phyloP scores from a whole-genome alignment of 1,140 invertebrate species.

The Drosophila ficusphila region DNA sequence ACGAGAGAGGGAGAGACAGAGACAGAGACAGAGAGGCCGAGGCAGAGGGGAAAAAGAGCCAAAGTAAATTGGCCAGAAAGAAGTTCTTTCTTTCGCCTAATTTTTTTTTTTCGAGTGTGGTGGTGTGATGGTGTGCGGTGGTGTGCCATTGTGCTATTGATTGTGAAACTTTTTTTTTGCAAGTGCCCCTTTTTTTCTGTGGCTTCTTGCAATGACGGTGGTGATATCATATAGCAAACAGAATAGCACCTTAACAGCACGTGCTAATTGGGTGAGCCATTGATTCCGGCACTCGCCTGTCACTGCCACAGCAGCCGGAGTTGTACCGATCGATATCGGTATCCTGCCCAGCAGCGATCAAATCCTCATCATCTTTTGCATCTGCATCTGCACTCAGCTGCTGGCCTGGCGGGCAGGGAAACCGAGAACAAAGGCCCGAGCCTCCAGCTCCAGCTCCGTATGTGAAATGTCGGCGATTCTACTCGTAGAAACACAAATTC shows the following conservation, averaged over 20 bases:
- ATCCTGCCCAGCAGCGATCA: constrained; percentile 13
- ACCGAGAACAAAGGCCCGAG: constrained; percentile 2
- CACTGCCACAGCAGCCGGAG: constrained; percentile 15
- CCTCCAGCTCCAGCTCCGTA: too few species aligned
- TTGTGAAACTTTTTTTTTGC: constrained; percentile 24
- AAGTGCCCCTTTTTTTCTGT: constrained; percentile 54
- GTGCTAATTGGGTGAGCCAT: constrained; percentile 11
- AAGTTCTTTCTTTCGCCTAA: constrained; percentile 21
- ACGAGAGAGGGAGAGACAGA: background rate
- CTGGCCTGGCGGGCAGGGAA: background rate
- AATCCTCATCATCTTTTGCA: constrained; percentile 52
- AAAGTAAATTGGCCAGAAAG: constrained; percentile 46
- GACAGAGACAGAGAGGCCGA: background rate
- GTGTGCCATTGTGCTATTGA: constrained; percentile 8
- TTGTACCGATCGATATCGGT: background rate
- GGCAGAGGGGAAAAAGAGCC: constrained; percentile 14
- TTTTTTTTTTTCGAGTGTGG: constrained; percentile 17
- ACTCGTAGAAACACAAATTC: background rate
- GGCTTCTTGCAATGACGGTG: constrained; percentile 56
- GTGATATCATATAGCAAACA: constrained; percentile 76
- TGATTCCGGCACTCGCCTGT: background rate
- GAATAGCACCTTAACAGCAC: too few species aligned
- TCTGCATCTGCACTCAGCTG: constrained; percentile 15
- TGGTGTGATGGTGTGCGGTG: constrained; percentile 8
- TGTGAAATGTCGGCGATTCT: constrained; percentile 34